A percentile compares a stretch with the other conserved stretches of the same genome.
Conservation (phyloP, 2,888 invertebrate species). For the Drosophila anomalata region DNA sequence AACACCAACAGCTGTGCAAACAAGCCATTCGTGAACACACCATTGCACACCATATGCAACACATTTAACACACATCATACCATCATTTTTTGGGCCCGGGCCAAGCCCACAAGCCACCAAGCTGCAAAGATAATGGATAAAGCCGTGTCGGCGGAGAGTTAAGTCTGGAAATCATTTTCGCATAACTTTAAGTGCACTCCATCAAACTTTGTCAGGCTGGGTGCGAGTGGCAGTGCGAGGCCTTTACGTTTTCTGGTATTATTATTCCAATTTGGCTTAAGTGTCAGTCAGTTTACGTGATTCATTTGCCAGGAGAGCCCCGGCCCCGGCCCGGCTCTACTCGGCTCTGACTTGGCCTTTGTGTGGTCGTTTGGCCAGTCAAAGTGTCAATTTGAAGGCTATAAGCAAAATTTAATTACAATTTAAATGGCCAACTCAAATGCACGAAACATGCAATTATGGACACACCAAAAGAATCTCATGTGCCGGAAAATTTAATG, state of each 20-base stretch:
- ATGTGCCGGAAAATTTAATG: slow-evolving; percentile 2
- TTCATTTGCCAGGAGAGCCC: slow-evolving; percentile 25
- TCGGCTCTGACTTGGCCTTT: slow-evolving; percentile 9
- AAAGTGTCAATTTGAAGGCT: slow-evolving; percentile 48
- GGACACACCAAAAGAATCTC: slow-evolving; percentile 14
- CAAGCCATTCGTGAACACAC: slow-evolving; percentile 19
- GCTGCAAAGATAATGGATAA: slow-evolving; percentile 19
- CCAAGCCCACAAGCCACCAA: slow-evolving; percentile 4
- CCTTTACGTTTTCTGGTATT: slow-evolving; percentile 27
- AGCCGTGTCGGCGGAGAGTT: slow-evolving; percentile 3
- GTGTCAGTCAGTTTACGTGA: slow-evolving; percentile 49
- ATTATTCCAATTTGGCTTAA: slow-evolving; percentile 44
- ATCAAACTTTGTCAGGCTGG: slow-evolving; percentile 43
- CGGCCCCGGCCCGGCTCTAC: slow-evolving; percentile 10
- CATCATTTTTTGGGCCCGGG: not conserved
- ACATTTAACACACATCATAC: not conserved
- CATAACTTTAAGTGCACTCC: slow-evolving; percentile 47
- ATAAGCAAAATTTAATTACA: slow-evolving; percentile 39
- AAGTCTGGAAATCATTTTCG: slow-evolving; percentile 37
- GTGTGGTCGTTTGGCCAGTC: slow-evolving; percentile 26
- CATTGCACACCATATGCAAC: slow-evolving; percentile 1
- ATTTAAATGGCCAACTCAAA: slow-evolving; percentile 25
- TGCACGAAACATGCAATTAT: slow-evolving; percentile 38
- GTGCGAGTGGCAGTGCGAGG: not conserved
- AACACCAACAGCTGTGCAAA: slow-evolving; percentile 54